Evolutionary conservation across 2,888 invertebrate genomes (phyloP).

Genomic region (Catonia carolina): DNA sequence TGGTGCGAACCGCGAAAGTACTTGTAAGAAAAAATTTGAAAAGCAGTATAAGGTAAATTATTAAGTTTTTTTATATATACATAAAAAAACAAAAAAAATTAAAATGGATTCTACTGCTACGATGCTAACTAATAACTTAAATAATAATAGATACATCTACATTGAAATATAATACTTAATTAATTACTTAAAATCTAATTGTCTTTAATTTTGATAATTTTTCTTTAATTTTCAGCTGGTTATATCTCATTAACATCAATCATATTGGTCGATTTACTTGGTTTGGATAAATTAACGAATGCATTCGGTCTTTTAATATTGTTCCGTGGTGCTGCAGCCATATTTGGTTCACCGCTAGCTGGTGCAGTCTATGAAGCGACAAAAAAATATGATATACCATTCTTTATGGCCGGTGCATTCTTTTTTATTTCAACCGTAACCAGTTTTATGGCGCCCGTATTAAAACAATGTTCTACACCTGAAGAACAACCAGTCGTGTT

Average conservation of each 20-base stretch:
- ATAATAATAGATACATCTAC: no score
- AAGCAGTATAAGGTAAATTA: no score
- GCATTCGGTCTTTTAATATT: conserved; percentile 94
- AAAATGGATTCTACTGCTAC: no score
- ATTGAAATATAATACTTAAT: no score
- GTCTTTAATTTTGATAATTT: no score
- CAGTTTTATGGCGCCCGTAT: conserved; percentile 73
- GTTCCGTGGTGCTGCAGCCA: conserved; percentile 90
- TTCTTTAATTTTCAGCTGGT: conserved; percentile 59
- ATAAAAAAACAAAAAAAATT: no score
- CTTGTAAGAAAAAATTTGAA: no score
- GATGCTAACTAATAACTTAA: no score
- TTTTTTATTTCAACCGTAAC: conserved; percentile 78
- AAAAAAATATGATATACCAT: conserved; percentile 73
- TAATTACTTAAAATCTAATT: no score
- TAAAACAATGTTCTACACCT: conserved; percentile 51
- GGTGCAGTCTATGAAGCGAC: conserved; percentile 89
- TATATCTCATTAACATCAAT: conserved; percentile 97
- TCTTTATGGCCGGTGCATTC: conserved; percentile 85
- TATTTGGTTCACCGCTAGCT: conserved; percentile 74
- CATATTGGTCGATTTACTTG: conserved; percentile 91
- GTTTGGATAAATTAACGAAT: conserved; percentile 91
- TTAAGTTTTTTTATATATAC: no score
- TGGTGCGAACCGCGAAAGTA: no score
- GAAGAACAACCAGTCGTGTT: conserved; percentile 56